Evolutionary conservation across 1,140 invertebrate species (phyloP).

Genomic region (Nixonia krombeini): DNA sequence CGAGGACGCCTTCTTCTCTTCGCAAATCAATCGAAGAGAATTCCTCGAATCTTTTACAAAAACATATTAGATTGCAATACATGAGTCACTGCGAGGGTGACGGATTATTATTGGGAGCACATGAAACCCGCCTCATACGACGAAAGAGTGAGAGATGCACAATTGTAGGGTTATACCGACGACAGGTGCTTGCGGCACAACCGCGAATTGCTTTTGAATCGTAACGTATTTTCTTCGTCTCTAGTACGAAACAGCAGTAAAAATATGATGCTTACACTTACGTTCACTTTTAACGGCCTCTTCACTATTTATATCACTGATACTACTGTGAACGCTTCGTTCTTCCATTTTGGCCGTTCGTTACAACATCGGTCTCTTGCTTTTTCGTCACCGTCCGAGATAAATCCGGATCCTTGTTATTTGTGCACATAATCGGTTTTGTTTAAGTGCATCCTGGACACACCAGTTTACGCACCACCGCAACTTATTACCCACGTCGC

Average conservation of each 20-base stretch:
- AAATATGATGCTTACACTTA: slow-evolving; percentile 50
- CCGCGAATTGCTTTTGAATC: not conserved
- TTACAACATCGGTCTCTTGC: slow-evolving; percentile 62
- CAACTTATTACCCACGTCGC: not conserved
- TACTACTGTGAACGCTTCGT: slow-evolving; percentile 68
- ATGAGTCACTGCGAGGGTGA: too few relatives aligned
- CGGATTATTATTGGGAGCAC: too few relatives aligned
- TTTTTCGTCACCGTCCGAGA: slow-evolving; percentile 2
- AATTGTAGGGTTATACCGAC: not conserved
- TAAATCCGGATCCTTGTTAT: slow-evolving; percentile 15
- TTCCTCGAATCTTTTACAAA: not conserved
- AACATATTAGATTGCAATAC: not conserved
- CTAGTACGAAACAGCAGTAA: not conserved
- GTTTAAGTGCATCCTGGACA: not conserved
- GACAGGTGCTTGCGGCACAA: slow-evolving; percentile 1
- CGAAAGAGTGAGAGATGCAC: not conserved
- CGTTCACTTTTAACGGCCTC: slow-evolving; percentile 62
- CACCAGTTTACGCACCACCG: not conserved
- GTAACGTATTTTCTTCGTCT: not conserved
- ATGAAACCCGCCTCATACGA: not conserved
- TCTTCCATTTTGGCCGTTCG: slow-evolving; percentile 70
- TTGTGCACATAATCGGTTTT: slow-evolving; percentile 21
- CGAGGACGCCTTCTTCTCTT: slow-evolving; percentile 7
- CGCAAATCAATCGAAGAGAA: not conserved
- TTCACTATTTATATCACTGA: slow-evolving; percentile 72